Conservation (phyloP, 2,113 vertebrate genomes). For the Ariopsis seemanni region DNA sequence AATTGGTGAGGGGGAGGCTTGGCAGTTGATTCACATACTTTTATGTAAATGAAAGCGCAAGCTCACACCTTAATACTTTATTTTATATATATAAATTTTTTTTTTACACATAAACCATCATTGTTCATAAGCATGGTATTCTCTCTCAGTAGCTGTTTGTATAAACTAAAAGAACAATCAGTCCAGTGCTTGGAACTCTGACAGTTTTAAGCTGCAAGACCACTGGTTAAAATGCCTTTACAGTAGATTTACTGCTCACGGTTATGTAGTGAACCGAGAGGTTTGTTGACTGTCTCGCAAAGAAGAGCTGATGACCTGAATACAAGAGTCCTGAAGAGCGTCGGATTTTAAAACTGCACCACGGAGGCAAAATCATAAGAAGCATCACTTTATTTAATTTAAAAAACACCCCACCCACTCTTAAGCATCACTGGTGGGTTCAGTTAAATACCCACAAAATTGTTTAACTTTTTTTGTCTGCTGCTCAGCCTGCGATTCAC, state of each 20-base stretch:
- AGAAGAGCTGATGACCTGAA: neutral
- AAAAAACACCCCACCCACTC: too few species aligned
- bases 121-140: neutral
- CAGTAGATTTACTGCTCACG: too few species aligned
- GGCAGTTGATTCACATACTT: neutral
- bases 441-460: neutral
- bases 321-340: neutral
- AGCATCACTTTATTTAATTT: too few species aligned
- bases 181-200: neutral
- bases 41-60: neutral
- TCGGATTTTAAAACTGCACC: neutral
- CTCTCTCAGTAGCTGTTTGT: neutral
- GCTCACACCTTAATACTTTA: neutral
- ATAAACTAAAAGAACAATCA: neutral
- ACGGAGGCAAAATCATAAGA: neutral
- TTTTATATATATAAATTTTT: too few species aligned
- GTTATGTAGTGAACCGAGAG: neutral
- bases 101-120: neutral
- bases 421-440: neutral
- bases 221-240: neutral
- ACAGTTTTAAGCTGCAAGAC: neutral
- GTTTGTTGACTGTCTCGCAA: neutral
- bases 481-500: neutral
- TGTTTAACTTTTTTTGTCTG: neutral
- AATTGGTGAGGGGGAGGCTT: neutral